phyloP scores from a whole-genome alignment of 2,888 invertebrate genomes.

The Eucriotettix oculatus region DNA sequence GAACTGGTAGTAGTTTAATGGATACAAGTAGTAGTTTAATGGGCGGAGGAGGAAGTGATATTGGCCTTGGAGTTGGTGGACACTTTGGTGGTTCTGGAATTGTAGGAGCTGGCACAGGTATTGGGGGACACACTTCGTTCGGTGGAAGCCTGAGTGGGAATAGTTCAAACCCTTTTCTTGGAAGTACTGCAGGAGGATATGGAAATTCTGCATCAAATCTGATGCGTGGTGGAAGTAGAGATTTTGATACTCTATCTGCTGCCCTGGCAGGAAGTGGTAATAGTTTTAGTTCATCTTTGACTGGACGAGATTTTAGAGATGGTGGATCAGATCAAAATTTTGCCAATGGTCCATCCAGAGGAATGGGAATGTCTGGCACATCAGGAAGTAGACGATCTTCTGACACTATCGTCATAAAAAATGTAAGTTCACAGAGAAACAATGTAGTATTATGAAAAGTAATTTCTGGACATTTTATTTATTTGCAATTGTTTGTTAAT shows the following conservation, averaged over 20 bases:
- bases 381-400: conserved; percentile 23
- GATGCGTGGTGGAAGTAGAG: conserved; percentile 21
- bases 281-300: conserved; percentile 13
- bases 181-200: conserved; percentile 3
- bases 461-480: no score
- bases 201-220: conserved; percentile 10
- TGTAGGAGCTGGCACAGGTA: conserved; percentile 15
- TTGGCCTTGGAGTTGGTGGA: conserved; percentile 7
- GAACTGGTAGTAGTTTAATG: background rate
- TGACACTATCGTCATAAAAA: conserved; percentile 50
- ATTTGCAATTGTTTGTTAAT: no score
- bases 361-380: conserved; percentile 7
- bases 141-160: conserved; percentile 8
- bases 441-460: no score
- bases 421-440: conserved; percentile 33
- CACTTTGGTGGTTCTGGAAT: conserved; percentile 19
- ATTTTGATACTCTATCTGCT: conserved; percentile 17
- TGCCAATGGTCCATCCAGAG: conserved; percentile 9
- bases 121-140: conserved; percentile 16
- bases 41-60: conserved; percentile 2
- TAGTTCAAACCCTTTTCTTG: conserved; percentile 21
- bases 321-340: conserved; percentile 3
- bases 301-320: conserved; percentile 12
- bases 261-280: conserved; percentile 11
- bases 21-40: conserved; percentile 2